Evolutionary conservation across 2,797 vertebrate genomes (phyloP).

Genomic region (Mallotus villosus): DNA sequence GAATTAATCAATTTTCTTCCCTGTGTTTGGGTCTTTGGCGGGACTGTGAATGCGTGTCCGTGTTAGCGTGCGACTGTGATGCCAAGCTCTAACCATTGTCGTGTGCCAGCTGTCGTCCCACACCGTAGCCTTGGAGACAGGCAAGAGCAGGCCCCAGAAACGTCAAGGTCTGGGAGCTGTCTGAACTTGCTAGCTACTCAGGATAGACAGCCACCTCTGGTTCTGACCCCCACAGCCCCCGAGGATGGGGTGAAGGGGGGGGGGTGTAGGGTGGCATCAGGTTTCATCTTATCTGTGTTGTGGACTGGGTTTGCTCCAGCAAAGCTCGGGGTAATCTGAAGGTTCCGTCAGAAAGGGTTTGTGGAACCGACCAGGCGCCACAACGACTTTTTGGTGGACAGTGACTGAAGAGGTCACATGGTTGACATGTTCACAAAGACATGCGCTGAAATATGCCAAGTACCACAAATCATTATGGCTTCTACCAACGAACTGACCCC

Average conservation of each 20-base stretch:
- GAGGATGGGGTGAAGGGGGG: background rate
- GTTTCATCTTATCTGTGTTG: slow-evolving; percentile 11
- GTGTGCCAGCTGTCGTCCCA: slow-evolving; percentile 5
- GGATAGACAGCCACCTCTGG: background rate
- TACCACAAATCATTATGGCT: no score
- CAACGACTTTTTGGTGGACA: background rate
- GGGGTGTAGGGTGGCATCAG: background rate
- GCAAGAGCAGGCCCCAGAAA: background rate
- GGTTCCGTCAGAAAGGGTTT: background rate
- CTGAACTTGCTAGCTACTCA: background rate
- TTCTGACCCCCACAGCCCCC: background rate
- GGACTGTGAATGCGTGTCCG: no score
- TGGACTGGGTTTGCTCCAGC: background rate
- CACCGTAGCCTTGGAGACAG: slow-evolving; percentile 14
- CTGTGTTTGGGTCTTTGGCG: background rate
- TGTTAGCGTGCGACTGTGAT: background rate
- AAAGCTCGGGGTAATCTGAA: no score
- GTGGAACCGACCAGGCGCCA: background rate
- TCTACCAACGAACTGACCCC: no score
- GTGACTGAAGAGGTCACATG: no score
- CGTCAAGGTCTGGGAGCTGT: background rate
- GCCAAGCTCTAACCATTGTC: background rate
- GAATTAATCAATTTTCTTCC: background rate
- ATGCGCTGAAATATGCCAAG: no score
- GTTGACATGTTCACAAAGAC: no score